phyloP scores from a whole-genome alignment of 2,113 vertebrate species.

The Fregata magnificens region DNA sequence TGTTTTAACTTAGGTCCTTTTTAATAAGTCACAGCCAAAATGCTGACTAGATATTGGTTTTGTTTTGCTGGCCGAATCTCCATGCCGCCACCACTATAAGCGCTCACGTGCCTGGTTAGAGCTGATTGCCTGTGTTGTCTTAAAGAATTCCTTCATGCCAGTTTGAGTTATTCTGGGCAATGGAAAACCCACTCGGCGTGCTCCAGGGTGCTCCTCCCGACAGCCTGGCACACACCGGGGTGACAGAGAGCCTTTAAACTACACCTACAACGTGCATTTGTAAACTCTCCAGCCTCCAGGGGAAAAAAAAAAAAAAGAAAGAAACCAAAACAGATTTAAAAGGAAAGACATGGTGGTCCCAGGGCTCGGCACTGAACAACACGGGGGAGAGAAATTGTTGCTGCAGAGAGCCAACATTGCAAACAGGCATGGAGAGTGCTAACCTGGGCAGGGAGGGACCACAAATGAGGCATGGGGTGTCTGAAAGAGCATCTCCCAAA shows the following conservation, averaged over 20 bases:
- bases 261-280: accelerated
- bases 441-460: background rate
- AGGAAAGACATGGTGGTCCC: background rate
- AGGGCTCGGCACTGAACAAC: background rate
- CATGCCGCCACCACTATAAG: background rate
- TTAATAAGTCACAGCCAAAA: conserved; percentile 25
- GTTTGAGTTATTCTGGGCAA: background rate
- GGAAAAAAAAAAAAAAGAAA: background rate
- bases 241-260: background rate
- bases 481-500: background rate
- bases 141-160: background rate
- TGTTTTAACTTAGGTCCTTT: conserved; percentile 43
- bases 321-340: background rate
- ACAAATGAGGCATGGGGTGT: background rate
- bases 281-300: background rate
- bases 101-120: background rate
- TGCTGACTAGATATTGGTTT: background rate
- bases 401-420: background rate
- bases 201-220: background rate
- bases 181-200: background rate
- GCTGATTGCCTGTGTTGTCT: background rate
- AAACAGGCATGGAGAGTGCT: accelerated
- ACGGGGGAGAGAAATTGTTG: accelerated
- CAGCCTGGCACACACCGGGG: accelerated
- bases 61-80: background rate